Conservation (phyloP, 2,888 invertebrate species). For the Uloborus plumipes region DNA sequence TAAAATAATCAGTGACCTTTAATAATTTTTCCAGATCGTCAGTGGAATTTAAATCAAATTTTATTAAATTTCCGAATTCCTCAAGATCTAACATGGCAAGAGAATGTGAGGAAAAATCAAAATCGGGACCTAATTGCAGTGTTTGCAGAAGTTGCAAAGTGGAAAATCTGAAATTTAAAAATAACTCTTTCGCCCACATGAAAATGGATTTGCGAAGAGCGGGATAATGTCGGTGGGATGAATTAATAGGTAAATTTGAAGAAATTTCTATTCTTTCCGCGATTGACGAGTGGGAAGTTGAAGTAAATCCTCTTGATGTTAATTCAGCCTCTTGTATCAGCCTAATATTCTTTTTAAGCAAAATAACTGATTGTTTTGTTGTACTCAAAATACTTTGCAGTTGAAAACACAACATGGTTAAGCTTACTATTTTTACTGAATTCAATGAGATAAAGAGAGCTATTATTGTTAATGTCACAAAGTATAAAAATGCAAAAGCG, state of each 20-base stretch:
- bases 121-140: slow-evolving; percentile 3
- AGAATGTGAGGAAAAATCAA: slow-evolving; percentile 30
- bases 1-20: slow-evolving; percentile 47
- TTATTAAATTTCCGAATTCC: slow-evolving; percentile 46
- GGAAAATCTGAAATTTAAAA: slow-evolving; percentile 18
- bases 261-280: slow-evolving; percentile 44
- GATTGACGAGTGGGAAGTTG: slow-evolving; percentile 24
- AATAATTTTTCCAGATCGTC: slow-evolving; percentile 19
- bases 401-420: too few species aligned
- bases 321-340: slow-evolving; percentile 59
- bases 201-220: slow-evolving; percentile 36
- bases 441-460: too few species aligned
- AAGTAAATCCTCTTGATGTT: slow-evolving; percentile 56
- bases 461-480: too few species aligned
- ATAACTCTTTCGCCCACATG: slow-evolving; percentile 31
- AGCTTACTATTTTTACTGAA: too few species aligned
- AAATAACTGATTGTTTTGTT: background rate
- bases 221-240: slow-evolving; percentile 34
- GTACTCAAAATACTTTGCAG: too few species aligned
- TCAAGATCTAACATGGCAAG: slow-evolving; percentile 38
- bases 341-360: slow-evolving; percentile 32
- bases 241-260: slow-evolving; percentile 35
- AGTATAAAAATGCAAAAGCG: too few species aligned
- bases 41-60: slow-evolving; percentile 28
- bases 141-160: slow-evolving; percentile 27